These are phyloP conservation scores for Peribatodes rhomboidaria DNA, from an alignment of 2,888 invertebrate genomes.

Conservation along the genomic window DNA sequence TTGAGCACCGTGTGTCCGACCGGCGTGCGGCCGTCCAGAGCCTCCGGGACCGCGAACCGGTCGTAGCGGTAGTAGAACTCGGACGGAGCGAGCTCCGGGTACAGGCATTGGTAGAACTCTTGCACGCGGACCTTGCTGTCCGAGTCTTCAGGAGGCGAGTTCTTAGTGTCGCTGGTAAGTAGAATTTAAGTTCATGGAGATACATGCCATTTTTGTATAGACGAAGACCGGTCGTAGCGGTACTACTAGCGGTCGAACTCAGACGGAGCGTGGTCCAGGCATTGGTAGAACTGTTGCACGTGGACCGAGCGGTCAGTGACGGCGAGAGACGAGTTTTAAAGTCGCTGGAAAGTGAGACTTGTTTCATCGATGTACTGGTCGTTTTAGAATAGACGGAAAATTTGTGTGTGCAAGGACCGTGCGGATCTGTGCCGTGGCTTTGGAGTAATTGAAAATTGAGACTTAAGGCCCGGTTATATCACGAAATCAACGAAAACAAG, in stretches of 20 bases:
- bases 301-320: constrained; percentile 56
- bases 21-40: constrained; percentile 51
- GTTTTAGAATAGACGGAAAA: too few species aligned
- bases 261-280: constrained; percentile 57
- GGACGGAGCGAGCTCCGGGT: constrained; percentile 59
- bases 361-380: not conserved
- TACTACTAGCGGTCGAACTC: constrained; percentile 39
- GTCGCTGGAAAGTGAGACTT: constrained; percentile 44
- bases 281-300: constrained; percentile 75
- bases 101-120: constrained; percentile 75
- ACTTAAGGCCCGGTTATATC: too few species aligned
- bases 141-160: too few species aligned
- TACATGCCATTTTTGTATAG: too few species aligned
- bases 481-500: too few species aligned
- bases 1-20: constrained; percentile 60
- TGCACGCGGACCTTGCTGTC: constrained; percentile 60
- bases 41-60: constrained; percentile 64
- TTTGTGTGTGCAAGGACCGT: too few species aligned
- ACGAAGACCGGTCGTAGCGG: constrained; percentile 69
- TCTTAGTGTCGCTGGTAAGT: too few species aligned
- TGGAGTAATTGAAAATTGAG: not conserved
- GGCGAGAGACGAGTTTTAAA: too few species aligned
- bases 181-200: too few species aligned
- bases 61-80: constrained; percentile 58
- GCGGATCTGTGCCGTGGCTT: not conserved